Evolutionary conservation across 2,113 vertebrate species (phyloP).

Genomic region (Dermatemys mawii): DNA sequence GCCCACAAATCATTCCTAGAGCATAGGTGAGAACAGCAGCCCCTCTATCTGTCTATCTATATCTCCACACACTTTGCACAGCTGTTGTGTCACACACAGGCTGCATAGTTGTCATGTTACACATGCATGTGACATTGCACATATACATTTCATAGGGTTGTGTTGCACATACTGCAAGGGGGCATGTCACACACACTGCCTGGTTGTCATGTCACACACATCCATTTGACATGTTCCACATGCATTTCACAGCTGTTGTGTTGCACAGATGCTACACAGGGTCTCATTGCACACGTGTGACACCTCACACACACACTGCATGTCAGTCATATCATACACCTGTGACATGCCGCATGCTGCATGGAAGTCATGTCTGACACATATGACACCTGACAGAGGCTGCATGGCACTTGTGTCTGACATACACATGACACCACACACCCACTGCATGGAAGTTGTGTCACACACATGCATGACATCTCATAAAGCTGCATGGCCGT

Average conservation of each 20-base stretch:
- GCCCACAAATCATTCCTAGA: neutral
- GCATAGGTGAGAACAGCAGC: too few species aligned
- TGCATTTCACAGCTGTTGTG: neutral
- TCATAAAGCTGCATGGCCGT: neutral
- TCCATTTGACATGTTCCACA: neutral
- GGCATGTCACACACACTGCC: neutral
- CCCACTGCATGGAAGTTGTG: neutral
- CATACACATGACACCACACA: neutral
- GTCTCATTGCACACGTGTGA: neutral
- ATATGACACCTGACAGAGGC: neutral
- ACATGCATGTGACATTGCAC: neutral
- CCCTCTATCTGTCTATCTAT: neutral
- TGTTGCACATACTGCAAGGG: neutral
- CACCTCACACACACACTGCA: neutral
- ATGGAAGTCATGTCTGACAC: neutral
- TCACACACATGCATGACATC: neutral
- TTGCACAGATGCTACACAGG: neutral
- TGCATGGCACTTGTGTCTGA: neutral
- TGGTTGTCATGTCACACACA: neutral
- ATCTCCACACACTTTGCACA: neutral
- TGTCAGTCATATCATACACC: neutral
- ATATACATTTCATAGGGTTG: neutral
- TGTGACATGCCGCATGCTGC: neutral
- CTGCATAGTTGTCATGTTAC: neutral
- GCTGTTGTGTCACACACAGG: neutral